Evolutionary conservation across 1,140 invertebrate genomes (phyloP).

Genomic region (Drosophila elegans): DNA sequence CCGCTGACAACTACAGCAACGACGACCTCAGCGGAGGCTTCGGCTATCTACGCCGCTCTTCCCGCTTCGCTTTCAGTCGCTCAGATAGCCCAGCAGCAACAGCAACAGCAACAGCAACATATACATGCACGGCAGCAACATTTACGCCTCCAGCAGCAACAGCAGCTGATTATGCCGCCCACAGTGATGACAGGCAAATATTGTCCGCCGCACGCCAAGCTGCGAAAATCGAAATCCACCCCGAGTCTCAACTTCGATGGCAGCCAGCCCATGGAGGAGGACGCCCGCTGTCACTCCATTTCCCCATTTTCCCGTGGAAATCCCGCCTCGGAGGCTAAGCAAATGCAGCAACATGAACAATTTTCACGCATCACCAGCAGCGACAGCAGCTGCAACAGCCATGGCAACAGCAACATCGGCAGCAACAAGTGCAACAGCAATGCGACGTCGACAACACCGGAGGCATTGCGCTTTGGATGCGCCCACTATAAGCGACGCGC

Average conservation of each 20-base stretch:
- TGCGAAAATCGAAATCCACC: slow-evolving; percentile 74
- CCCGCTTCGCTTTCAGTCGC: slow-evolving; percentile 18
- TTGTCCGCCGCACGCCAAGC: slow-evolving; percentile 20
- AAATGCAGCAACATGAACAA: slow-evolving; percentile 40
- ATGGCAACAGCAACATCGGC: slow-evolving; percentile 15
- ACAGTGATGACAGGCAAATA: slow-evolving; percentile 30
- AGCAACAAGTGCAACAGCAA: slow-evolving; percentile 29
- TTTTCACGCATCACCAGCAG: slow-evolving; percentile 22
- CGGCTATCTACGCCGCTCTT: slow-evolving; percentile 17
- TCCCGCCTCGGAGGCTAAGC: slow-evolving; percentile 45
- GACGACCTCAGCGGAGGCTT: slow-evolving; percentile 60
- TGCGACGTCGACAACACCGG: slow-evolving; percentile 55
- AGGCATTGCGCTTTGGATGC: slow-evolving; percentile 86
- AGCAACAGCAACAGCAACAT: slow-evolving; percentile 19
- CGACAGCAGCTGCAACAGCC: slow-evolving; percentile 1
- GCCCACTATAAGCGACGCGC: slow-evolving; percentile 92
- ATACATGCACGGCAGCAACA: slow-evolving; percentile 18
- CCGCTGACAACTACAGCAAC: slow-evolving; percentile 31
- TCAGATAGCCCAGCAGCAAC: slow-evolving; percentile 34
- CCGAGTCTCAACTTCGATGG: slow-evolving; percentile 58
- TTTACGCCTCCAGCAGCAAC: slow-evolving; percentile 19
- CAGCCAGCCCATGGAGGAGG: slow-evolving; percentile 35
- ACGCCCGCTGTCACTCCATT: slow-evolving; percentile 11
- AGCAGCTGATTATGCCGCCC: slow-evolving; percentile 50
- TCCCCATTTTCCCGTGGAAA: slow-evolving; percentile 13